Conservation (phyloP, 2,113 vertebrate genomes). For the Cephalopholis sonnerati region DNA sequence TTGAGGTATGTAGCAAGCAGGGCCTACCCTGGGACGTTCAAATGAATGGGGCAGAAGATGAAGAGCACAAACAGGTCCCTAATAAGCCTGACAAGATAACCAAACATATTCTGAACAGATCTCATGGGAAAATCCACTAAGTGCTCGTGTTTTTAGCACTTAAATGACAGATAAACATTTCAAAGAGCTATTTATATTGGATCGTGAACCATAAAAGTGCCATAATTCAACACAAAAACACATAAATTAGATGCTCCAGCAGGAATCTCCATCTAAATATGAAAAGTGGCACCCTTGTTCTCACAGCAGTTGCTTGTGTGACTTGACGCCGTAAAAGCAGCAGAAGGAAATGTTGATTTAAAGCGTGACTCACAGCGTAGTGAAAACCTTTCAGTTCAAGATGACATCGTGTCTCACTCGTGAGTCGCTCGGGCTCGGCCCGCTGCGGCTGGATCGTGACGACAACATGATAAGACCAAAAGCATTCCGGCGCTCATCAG, state of each 20-base stretch:
- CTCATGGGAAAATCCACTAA: conserved; percentile 13
- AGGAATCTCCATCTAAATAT: conserved; percentile 12
- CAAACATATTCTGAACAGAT: not conserved
- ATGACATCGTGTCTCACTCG: conserved; percentile 50
- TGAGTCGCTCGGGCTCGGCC: conserved; percentile 26
- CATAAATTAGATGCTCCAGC: conserved; percentile 9
- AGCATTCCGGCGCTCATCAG: conserved; percentile 70
- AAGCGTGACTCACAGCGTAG: conserved; percentile 13
- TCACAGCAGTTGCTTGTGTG: conserved; percentile 23
- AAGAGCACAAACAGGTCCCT: conserved; percentile 13
- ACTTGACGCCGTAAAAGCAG: conserved; percentile 23
- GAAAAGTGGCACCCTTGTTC: conserved; percentile 32
- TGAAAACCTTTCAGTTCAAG: conserved; percentile 43
- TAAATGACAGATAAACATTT: not conserved
- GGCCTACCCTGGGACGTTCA: conserved; percentile 15
- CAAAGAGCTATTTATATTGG: conserved; percentile 1
- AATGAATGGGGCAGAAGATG: conserved; percentile 8
- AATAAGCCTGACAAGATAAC: conserved; percentile 23
- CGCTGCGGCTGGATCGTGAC: conserved; percentile 52
- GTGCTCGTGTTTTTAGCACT: conserved; percentile 14
- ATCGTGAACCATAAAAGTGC: not conserved
- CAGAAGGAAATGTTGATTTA: conserved; percentile 57
- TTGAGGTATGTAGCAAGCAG: conserved; percentile 11
- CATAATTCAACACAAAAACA: conserved; percentile 13
- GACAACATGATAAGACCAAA: conserved; percentile 72